Evolutionary conservation across 2,797 vertebrate genomes (phyloP), one percentile per base, ranked within the genome.

Genomic region (Thripadectes ignobilis): DNA sequence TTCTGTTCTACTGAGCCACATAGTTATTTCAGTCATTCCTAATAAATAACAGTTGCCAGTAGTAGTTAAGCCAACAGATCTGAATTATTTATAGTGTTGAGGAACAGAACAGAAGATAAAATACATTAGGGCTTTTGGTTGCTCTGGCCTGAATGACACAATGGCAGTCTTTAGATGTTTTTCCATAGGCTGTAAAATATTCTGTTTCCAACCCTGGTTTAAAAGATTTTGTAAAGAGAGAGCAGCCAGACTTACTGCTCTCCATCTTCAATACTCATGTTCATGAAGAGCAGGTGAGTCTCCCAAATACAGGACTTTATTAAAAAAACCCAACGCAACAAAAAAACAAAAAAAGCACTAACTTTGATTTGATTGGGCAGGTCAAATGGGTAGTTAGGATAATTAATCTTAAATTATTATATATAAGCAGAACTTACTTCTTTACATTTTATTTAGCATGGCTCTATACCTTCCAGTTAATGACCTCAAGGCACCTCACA

Each of bases 1-100:
- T 94, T 96, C 91, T 93, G 54, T 96, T 96, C 95, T 93, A 93
- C 85, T 94, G 84, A 96, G 94, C 95, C 73, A 88, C 75, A 76
- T 48, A 86, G 91, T 93, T 96, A 95, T 96, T 97, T 96, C 96
- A 92, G 75, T 96, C 92, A 85, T 91, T 96, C 92, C 92, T 97
- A 95, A 97, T 97, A 97, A 96, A 94, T 90, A 97, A 91, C 92
- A 91, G 78, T 96, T 96, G 93, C 94, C 94, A 95, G 88, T 79
- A 89, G 95, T 96, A 94, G 92, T 97, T 97, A 96, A 96, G 89
- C 94, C 96, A 97, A 96, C 88, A 92, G 88, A 96, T 92, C 62
- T 96, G 96, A 97, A 96, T 96, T 96, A 97, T 96, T 88, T 96
- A 95, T 92, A 94, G 79, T 94, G 78, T 77, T 84, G 94, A 95